phyloP scores from a whole-genome alignment of 2,113 vertebrate genomes.

The Misgurnus mizolepis region DNA sequence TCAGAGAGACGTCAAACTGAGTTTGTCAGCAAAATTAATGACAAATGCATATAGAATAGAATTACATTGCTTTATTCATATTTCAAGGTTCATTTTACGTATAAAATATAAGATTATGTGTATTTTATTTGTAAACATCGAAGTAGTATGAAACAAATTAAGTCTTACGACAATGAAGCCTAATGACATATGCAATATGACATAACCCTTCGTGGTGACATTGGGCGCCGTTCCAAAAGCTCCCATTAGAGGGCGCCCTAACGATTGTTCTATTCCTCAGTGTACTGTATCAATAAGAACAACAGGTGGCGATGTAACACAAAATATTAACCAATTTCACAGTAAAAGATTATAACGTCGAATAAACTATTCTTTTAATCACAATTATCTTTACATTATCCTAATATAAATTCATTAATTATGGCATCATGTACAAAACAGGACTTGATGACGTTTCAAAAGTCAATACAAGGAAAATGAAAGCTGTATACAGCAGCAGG shows the following conservation, averaged over 20 bases:
- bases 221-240: background rate
- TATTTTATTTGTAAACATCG: background rate
- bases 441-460: background rate
- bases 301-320: constrained; percentile 22
- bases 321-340: background rate
- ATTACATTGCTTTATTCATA: background rate
- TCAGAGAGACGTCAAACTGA: constrained; percentile 32
- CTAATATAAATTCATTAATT: background rate
- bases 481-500: background rate
- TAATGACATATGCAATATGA: constrained; percentile 16
- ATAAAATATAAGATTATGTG: background rate
- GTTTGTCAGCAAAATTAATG: constrained; percentile 9
- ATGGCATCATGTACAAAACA: background rate
- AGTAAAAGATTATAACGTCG: background rate
- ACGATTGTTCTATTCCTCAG: background rate
- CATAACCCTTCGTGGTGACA: constrained; percentile 20
- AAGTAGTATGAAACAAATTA: background rate
- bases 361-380: background rate
- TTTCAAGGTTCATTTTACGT: background rate
- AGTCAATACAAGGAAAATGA: background rate
- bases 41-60: background rate
- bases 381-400: no score
- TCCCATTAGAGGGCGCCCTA: constrained; percentile 30
- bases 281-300: constrained; percentile 1
- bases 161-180: background rate